Percentiles rank a stretch among this genome's conserved stretches.
These are phyloP conservation scores for Piprites chloris DNA, from an alignment of 2,113 vertebrate genomes.

Conservation along the genomic window DNA sequence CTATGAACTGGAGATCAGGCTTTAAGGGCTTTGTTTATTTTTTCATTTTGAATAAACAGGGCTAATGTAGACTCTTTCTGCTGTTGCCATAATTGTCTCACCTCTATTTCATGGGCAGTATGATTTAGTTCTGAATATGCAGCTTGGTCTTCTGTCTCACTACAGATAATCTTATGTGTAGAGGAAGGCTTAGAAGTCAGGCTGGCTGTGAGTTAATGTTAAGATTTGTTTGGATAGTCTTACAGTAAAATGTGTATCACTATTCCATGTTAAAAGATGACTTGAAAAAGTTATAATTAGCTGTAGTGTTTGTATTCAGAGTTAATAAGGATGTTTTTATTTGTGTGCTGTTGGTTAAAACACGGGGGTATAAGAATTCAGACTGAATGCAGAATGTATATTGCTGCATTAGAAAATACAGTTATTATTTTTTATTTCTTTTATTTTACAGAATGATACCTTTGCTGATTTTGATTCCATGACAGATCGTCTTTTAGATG, in stretches of 20 bases:
- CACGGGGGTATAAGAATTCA: neutral
- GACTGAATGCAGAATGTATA: constrained; percentile 22
- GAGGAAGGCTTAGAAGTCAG: neutral
- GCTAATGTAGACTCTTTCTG: neutral
- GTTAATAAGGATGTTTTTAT: neutral
- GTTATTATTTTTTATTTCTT: constrained; percentile 57
- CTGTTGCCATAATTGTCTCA: neutral
- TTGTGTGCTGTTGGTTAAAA: neutral
- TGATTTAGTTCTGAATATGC: neutral
- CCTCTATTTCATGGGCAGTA: neutral
- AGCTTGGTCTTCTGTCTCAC: neutral
- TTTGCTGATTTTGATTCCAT: constrained; percentile 99
- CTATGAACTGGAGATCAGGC: neutral
- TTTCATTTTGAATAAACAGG: neutral
- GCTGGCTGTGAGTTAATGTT: neutral
- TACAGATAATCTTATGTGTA: neutral
- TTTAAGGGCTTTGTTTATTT: neutral
- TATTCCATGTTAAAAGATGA: neutral
- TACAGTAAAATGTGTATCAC: neutral
- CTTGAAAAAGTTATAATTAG: neutral
- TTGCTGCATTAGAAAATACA: constrained; percentile 38
- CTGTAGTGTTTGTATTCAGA: constrained; percentile 3
- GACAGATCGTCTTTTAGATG: constrained; percentile 97
- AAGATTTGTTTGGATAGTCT: neutral
- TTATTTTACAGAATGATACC: constrained; percentile 91